These are phyloP conservation scores for Hypomesus transpacificus DNA, from an alignment of 2,113 vertebrate species.

Conservation along the genomic window DNA sequence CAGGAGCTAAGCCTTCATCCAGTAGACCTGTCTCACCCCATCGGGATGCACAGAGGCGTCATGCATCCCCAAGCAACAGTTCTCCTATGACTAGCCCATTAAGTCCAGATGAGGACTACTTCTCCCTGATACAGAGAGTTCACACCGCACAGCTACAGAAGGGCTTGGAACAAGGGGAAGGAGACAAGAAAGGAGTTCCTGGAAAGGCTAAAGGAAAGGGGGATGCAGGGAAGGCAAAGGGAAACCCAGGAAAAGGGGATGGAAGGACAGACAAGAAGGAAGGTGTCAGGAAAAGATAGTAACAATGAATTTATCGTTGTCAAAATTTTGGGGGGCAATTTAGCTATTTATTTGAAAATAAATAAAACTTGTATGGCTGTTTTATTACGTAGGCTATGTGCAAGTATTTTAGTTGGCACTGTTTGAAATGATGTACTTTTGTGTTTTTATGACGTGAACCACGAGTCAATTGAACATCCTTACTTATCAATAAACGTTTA, in stretches of 20 bases:
- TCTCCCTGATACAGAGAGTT: constrained; percentile 64
- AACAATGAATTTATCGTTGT: background rate
- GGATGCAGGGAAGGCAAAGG: constrained; percentile 54
- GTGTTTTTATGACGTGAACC: too few relatives aligned
- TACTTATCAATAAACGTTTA: too few relatives aligned
- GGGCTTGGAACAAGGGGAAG: background rate
- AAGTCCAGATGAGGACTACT: constrained; percentile 53
- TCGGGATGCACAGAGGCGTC: background rate
- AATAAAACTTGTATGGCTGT: background rate
- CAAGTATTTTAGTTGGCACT: too few relatives aligned
- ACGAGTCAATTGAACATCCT: too few relatives aligned
- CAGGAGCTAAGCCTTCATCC: constrained; percentile 6
- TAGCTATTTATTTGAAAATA: background rate
- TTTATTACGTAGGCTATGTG: too few relatives aligned
- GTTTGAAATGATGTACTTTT: too few relatives aligned
- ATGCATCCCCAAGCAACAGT: constrained; percentile 8
- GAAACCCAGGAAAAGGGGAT: constrained; percentile 24
- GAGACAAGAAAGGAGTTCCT: background rate
- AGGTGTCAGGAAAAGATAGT: constrained; percentile 38
- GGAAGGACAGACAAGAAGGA: constrained; percentile 60
- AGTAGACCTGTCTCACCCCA: background rate
- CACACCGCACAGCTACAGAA: constrained; percentile 57
- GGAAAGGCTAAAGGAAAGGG: constrained; percentile 45
- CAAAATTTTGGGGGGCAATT: background rate
- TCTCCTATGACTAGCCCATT: constrained; percentile 23